These are phyloP conservation scores for Lytechinus variegatus DNA, from an alignment of 35 echinoderm and acorn worm species.

Conservation along the genomic window DNA sequence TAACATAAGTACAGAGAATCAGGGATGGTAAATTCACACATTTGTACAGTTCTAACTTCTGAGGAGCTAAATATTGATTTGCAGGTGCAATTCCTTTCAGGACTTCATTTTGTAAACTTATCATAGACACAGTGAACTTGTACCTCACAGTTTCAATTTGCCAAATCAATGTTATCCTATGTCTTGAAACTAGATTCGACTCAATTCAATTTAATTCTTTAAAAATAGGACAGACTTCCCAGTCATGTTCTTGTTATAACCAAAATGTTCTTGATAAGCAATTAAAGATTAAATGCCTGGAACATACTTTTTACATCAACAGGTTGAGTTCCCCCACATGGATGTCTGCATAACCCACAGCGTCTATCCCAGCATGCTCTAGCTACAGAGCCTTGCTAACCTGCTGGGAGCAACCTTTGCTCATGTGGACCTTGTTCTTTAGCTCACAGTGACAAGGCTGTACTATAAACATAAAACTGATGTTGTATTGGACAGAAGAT, in stretches of 20 bases:
- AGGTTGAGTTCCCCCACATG: background rate
- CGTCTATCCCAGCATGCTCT: background rate
- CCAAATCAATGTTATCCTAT: no score
- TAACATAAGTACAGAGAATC: no score
- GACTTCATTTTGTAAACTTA: no score
- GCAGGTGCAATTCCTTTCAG: no score
- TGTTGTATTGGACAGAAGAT: no score
- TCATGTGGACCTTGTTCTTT: background rate
- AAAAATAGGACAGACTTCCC: background rate
- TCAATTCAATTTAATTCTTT: background rate
- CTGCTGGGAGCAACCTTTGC: background rate
- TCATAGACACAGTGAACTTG: no score
- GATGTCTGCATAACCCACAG: background rate
- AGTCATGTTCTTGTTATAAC: background rate
- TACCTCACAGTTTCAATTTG: no score
- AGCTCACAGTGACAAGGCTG: background rate
- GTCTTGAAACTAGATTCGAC: no score
- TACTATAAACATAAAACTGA: background rate
- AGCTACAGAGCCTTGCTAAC: background rate
- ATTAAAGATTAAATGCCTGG: background rate
- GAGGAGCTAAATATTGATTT: no score
- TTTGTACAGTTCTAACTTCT: no score
- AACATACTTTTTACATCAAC: conserved; percentile 13
- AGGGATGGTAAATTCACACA: no score
- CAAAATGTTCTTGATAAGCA: background rate